These are phyloP conservation scores for Pterois miles DNA, from an alignment of 2,797 vertebrate species.

Conservation along the genomic window DNA sequence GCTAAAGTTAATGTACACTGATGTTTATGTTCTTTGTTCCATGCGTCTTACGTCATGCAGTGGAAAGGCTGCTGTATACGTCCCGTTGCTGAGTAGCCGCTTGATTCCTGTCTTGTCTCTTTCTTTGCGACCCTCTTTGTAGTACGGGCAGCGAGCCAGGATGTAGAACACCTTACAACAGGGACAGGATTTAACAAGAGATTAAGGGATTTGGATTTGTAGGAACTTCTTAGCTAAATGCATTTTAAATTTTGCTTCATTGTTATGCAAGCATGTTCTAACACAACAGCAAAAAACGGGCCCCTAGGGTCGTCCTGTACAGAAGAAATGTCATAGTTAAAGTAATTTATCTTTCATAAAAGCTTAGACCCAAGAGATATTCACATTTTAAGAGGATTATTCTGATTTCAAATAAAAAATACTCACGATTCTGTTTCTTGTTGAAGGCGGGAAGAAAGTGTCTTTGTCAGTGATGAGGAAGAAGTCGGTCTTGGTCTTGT, in stretches of 20 bases:
- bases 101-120: constrained; percentile 95
- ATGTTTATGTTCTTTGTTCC: not conserved
- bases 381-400: not conserved
- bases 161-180: constrained; percentile 92
- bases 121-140: constrained; percentile 87
- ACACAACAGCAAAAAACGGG: not conserved
- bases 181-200: constrained; percentile 17
- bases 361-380: not conserved
- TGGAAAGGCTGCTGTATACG: constrained; percentile 91
- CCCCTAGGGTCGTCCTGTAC: not conserved
- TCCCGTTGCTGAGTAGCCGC: constrained; percentile 90
- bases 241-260: not conserved
- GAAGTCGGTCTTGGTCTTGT: constrained; percentile 91
- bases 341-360: not conserved
- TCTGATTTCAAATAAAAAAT: not conserved
- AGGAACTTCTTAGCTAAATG: not conserved
- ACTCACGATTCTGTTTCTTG: constrained; percentile 96
- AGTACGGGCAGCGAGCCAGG: constrained; percentile 90
- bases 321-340: not conserved
- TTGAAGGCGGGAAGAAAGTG: constrained; percentile 90
- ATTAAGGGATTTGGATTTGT: constrained; percentile 13
- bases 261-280: not conserved
- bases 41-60: constrained; percentile 91
- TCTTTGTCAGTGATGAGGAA: constrained; percentile 90
- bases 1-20: not conserved